Evolutionary conservation across 2,888 invertebrate species (phyloP), one percentile per base, ranked within the genome.

Genomic region (Drosophila pseudotakahashii): DNA sequence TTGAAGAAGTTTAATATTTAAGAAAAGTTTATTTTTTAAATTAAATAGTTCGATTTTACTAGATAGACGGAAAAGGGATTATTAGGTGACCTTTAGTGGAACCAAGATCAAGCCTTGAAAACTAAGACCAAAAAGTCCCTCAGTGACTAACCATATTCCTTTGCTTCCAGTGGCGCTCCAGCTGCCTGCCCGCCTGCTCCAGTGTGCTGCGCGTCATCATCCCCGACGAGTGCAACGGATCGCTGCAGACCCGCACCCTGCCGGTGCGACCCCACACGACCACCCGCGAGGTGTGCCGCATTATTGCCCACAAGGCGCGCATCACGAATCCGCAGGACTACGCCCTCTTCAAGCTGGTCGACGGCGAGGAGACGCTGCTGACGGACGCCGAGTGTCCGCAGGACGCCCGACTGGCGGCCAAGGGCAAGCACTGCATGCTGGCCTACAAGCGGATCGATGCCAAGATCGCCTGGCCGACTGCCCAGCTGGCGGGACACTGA

Each of bases 281-380:
- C 30, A 97, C 98, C 0, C 94, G 96, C 55, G 98, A 98, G 92
- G 95, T 99, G 59, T 98, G 98, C 93, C 96, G 98, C 55, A 97
- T 98, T 89, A 96, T 99, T 62, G 98, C 98, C 14, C 98, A 98
- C 91, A 98, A 98, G 90, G 97, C 98, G 64, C 95, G 97, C 89
- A 97, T 99, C 80, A 98, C 98, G 64, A 99, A 98, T 93, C 98
- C 98, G 16, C 98, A 98, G 92, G 98, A 99, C 92, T 98, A 98
- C 91, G 98, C 97, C 60, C 94, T 99, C 60, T 98, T 97, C 90
- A 96, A 97, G 76, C 93, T 98, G 69, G 96, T 97, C 62, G 96
- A 97, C 89, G 98, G 98, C 81, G 96, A 97, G 94, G 99, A 99
- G 94, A 97, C 97, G 51, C 94, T 97, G 91, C 93, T 99, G 74